phyloP scores from a whole-genome alignment of 2,797 vertebrate genomes.

The Margarornis squamiger region DNA sequence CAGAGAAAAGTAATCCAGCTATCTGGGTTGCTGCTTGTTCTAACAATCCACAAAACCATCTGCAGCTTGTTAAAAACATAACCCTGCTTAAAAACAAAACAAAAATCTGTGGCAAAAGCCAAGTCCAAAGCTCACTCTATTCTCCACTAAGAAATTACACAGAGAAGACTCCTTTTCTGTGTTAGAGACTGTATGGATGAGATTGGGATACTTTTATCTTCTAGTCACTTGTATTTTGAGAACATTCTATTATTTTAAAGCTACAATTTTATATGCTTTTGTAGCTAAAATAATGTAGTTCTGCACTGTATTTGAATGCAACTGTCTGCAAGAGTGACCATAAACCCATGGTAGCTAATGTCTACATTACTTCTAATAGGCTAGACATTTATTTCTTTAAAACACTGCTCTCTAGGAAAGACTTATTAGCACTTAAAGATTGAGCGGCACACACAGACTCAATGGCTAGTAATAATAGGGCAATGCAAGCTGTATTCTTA shows the following conservation, averaged over 20 bases:
- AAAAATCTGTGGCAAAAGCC: not conserved
- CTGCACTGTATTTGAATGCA: not conserved
- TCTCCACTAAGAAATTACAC: not conserved
- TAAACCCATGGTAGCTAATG: slow-evolving; percentile 31
- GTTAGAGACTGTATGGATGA: not conserved
- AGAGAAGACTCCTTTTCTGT: not conserved
- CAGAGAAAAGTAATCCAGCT: not conserved
- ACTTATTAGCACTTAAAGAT: slow-evolving; percentile 66
- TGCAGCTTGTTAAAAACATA: not conserved
- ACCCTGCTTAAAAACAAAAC: not conserved
- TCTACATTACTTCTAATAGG: slow-evolving; percentile 47
- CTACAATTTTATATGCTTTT: not conserved
- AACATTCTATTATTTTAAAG: not conserved
- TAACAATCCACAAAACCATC: not conserved
- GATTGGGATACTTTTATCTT: not conserved
- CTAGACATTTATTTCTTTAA: slow-evolving; percentile 60
- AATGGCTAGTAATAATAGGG: slow-evolving; percentile 48
- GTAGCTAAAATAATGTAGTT: slow-evolving; percentile 16
- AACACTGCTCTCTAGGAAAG: slow-evolving; percentile 68
- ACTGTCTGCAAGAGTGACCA: slow-evolving; percentile 38
- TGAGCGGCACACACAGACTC: slow-evolving; percentile 55
- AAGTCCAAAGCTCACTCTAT: not conserved
- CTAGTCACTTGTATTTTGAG: not conserved
- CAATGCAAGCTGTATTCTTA: slow-evolving; percentile 45
- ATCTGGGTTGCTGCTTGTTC: not conserved